These are phyloP conservation scores for Gopherus flavomarginatus DNA, from an alignment of 2,113 vertebrate species.

Conservation along the genomic window DNA sequence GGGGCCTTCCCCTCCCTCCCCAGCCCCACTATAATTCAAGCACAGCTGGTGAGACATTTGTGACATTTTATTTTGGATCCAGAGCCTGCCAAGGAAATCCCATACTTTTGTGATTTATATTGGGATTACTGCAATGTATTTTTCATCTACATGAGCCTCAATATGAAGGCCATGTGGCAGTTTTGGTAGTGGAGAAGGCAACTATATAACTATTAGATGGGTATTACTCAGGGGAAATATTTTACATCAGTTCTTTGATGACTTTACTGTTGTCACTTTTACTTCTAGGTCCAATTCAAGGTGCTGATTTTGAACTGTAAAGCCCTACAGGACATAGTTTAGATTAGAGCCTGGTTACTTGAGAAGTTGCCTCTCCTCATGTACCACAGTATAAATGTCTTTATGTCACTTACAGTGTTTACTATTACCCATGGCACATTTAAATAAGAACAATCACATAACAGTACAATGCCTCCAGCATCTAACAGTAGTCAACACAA, in stretches of 20 bases:
- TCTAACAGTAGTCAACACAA: neutral
- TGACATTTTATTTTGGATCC: neutral
- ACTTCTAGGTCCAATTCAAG: neutral
- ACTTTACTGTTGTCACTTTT: neutral
- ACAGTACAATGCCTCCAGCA: neutral
- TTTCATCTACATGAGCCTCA: neutral
- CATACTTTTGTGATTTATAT: neutral
- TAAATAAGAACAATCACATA: neutral
- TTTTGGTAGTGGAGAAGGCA: neutral
- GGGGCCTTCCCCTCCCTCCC: too few relatives aligned
- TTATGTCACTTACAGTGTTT: neutral
- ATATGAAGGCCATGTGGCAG: neutral
- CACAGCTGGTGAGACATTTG: too few relatives aligned
- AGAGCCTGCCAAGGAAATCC: neutral
- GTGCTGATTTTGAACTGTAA: neutral
- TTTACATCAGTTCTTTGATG: neutral
- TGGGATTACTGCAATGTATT: neutral
- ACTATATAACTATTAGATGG: neutral
- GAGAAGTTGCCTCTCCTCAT: neutral
- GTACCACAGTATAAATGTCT: neutral
- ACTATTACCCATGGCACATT: neutral
- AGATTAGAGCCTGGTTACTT: neutral
- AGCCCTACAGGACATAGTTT: neutral
- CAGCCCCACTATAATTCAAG: too few relatives aligned
- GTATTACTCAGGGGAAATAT: neutral